Evolutionary conservation across 2,888 invertebrate species (phyloP).

Genomic region (Caenorhabditis uteleia): DNA sequence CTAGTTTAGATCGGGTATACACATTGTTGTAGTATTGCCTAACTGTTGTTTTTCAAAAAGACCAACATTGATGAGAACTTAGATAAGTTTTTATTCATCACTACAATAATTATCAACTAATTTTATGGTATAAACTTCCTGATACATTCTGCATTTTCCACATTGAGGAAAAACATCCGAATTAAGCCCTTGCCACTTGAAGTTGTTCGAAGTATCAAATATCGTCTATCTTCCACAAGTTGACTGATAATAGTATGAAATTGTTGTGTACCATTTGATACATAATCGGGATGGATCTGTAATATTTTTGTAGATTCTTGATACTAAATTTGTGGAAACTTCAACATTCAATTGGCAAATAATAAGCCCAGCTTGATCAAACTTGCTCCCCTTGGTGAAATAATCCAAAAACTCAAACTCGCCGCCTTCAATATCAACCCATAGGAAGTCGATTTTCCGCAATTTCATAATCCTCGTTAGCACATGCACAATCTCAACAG

Average conservation of each 20-base stretch:
- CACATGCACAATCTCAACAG: slow-evolving; percentile 19
- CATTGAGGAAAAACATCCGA: background rate
- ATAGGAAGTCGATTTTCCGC: slow-evolving; percentile 12
- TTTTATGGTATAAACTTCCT: background rate
- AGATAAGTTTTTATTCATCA: too few species aligned
- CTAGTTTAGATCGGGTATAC: too few species aligned
- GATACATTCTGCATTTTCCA: background rate
- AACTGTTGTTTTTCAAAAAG: too few species aligned
- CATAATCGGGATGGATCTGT: background rate
- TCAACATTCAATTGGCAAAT: slow-evolving; percentile 24
- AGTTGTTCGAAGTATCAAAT: background rate
- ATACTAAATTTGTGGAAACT: too few species aligned
- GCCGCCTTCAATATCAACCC: slow-evolving; percentile 22
- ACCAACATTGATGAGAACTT: too few species aligned
- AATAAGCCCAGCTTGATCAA: slow-evolving; percentile 6
- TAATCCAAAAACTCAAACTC: slow-evolving; percentile 11
- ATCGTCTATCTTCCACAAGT: background rate
- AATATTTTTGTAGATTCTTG: too few species aligned
- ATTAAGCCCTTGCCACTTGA: background rate
- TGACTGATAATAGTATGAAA: background rate
- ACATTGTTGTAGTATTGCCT: too few species aligned
- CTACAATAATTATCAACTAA: too few species aligned
- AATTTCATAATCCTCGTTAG: slow-evolving; percentile 8
- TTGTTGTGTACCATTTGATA: background rate
- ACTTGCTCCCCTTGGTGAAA: slow-evolving; percentile 1